phyloP scores from a whole-genome alignment of 2,113 vertebrate species.

The Triplophysa siluroides region DNA sequence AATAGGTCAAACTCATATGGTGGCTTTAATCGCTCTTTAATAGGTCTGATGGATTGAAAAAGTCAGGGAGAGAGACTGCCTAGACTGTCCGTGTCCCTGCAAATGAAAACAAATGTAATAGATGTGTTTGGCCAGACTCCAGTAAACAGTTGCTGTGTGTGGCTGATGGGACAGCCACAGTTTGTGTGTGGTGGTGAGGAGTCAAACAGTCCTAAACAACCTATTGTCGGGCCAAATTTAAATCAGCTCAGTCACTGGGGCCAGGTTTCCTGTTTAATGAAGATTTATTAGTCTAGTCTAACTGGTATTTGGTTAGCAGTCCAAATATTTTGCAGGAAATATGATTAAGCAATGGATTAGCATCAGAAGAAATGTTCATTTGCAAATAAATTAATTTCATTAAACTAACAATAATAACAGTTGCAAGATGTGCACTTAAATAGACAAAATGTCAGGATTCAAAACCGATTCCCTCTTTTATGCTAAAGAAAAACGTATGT shows the following conservation, averaged over 20 bases:
- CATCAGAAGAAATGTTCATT: not conserved
- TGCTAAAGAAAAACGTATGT: too few species aligned
- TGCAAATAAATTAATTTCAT: not conserved
- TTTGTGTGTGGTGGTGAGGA: constrained; percentile 20
- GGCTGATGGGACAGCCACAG: constrained; percentile 16
- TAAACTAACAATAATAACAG: not conserved
- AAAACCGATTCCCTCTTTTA: too few species aligned
- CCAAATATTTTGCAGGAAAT: not conserved
- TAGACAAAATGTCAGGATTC: too few species aligned
- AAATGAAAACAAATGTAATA: constrained; percentile 27
- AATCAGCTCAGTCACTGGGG: constrained; percentile 18
- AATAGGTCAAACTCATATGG: constrained; percentile 24
- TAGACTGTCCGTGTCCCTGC: constrained; percentile 28
- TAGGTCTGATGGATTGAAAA: constrained; percentile 15
- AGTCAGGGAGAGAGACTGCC: constrained; percentile 5
- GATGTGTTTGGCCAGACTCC: constrained; percentile 13
- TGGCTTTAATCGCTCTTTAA: constrained; percentile 15
- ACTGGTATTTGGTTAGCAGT: not conserved
- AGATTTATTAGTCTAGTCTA: constrained; percentile 25
- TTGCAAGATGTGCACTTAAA: not conserved
- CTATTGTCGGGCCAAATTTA: constrained; percentile 27
- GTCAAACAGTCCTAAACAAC: constrained; percentile 10
- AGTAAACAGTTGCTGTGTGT: constrained; percentile 9
- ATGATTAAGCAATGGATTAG: not conserved
- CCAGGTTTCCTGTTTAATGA: constrained; percentile 14